A percentile compares a stretch with the other conserved stretches of the same genome.
phyloP scores from a whole-genome alignment of 2,113 vertebrate species.

The Sebastes fasciatus region DNA sequence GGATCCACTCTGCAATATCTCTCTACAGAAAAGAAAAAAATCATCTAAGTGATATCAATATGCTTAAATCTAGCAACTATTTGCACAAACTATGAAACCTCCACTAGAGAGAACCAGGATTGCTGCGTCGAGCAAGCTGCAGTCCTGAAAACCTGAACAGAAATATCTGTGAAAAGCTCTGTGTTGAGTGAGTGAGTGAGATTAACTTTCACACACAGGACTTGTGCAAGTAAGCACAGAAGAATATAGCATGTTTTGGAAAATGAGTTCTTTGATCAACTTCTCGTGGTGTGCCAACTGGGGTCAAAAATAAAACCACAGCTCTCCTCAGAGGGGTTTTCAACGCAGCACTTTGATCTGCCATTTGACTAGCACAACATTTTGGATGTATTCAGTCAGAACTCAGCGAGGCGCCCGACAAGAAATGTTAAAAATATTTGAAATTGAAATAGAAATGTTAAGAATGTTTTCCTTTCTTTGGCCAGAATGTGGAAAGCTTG shows the following conservation, averaged over 20 bases:
- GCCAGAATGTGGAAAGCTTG: constrained; percentile 31
- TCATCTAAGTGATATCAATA: background rate
- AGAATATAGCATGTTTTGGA: constrained; percentile 43
- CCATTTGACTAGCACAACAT: constrained; percentile 49
- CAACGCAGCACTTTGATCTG: constrained; percentile 51
- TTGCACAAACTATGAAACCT: constrained; percentile 22
- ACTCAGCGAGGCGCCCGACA: constrained; percentile 15
- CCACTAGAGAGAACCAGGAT: constrained; percentile 24
- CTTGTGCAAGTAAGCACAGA: constrained; percentile 34
- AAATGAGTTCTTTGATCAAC: constrained; percentile 67
- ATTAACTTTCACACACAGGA: constrained; percentile 22
- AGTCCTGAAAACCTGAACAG: constrained; percentile 8
- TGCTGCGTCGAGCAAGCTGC: constrained; percentile 11
- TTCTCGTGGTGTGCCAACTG: constrained; percentile 37
- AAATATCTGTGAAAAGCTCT: constrained; percentile 12
- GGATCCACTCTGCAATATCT: background rate
- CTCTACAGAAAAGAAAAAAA: background rate
- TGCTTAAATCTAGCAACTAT: constrained; percentile 7
- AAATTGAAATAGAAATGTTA: constrained; percentile 22
- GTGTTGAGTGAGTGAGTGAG: constrained; percentile 25
- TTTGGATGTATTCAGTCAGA: constrained; percentile 54
- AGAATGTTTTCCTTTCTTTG: constrained; percentile 48
- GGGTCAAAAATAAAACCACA: constrained; percentile 49
- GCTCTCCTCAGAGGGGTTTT: constrained; percentile 44
- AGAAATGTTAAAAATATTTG: constrained; percentile 16